phyloP scores from a whole-genome alignment of 2,113 vertebrate genomes.

The Pachycephala philippinensis region DNA sequence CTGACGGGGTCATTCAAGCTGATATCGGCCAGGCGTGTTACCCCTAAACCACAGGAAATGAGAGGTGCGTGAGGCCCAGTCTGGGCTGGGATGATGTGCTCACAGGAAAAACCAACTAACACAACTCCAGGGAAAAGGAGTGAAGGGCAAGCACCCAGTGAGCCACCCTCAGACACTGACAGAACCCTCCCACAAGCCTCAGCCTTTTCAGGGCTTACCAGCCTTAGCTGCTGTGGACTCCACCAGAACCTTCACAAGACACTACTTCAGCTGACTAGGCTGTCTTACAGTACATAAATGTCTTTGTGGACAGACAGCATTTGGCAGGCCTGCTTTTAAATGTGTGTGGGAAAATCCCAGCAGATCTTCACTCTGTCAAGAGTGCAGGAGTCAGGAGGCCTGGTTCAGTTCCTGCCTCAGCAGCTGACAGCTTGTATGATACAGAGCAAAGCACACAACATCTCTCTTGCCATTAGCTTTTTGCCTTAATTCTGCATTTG shows the following conservation, averaged over 20 bases:
- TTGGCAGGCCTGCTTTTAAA: not conserved
- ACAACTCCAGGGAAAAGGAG: not conserved
- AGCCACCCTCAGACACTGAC: not conserved
- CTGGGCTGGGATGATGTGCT: not conserved
- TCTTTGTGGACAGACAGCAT: not conserved
- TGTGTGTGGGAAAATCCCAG: not conserved
- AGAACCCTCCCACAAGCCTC: not conserved
- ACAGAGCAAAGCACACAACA: not conserved
- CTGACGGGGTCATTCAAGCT: constrained; percentile 83
- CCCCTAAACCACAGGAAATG: constrained; percentile 65
- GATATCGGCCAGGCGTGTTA: constrained; percentile 81
- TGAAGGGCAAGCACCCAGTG: not conserved
- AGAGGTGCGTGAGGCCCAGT: not conserved
- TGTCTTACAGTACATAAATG: not conserved
- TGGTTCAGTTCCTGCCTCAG: not conserved
- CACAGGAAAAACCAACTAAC: fast-evolving
- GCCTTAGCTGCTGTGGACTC: not conserved
- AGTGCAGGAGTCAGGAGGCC: not conserved
- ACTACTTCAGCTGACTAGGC: not conserved
- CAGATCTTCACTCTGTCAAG: not conserved
- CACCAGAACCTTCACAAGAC: not conserved
- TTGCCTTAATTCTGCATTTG: not conserved
- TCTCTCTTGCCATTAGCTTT: not conserved
- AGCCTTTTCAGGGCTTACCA: not conserved
- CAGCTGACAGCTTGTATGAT: not conserved